phyloP scores from a whole-genome alignment of 2,888 invertebrate species.

The Drosophila eohydei region DNA sequence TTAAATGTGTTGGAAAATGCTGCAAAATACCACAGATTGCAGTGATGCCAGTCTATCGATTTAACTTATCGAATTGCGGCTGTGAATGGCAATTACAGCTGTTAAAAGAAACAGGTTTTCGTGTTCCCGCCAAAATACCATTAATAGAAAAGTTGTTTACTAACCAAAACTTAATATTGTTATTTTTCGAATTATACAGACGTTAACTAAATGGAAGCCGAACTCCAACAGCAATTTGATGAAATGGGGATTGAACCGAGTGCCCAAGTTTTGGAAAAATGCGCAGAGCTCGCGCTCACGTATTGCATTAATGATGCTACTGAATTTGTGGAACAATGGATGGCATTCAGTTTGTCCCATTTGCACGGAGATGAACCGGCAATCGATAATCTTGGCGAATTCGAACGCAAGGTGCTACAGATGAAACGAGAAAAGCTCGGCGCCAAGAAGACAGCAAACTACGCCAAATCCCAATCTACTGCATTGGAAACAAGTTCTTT shows the following conservation, averaged over 20 bases:
- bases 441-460: constrained; percentile 52
- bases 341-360: constrained; percentile 90
- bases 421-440: constrained; percentile 85
- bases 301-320: constrained; percentile 89
- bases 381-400: constrained; percentile 86
- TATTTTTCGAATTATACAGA: background rate
- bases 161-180: background rate
- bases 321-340: constrained; percentile 91
- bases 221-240: constrained; percentile 87
- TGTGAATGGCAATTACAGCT: constrained; percentile 21
- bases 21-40: background rate
- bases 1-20: constrained; percentile 40
- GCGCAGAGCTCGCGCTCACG: constrained; percentile 88
- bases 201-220: constrained; percentile 73
- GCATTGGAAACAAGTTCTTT: constrained; percentile 60
- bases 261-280: constrained; percentile 87
- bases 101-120: constrained; percentile 22
- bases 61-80: background rate
- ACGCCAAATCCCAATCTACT: constrained; percentile 40
- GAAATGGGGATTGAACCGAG: constrained; percentile 87
- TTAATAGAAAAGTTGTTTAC: background rate
- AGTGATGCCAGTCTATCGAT: constrained; percentile 2
- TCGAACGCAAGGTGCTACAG: constrained; percentile 88
- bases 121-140: constrained; percentile 51
- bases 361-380: constrained; percentile 88